Conservation (phyloP, 2,888 invertebrate species). For the Rutpela maculata region DNA sequence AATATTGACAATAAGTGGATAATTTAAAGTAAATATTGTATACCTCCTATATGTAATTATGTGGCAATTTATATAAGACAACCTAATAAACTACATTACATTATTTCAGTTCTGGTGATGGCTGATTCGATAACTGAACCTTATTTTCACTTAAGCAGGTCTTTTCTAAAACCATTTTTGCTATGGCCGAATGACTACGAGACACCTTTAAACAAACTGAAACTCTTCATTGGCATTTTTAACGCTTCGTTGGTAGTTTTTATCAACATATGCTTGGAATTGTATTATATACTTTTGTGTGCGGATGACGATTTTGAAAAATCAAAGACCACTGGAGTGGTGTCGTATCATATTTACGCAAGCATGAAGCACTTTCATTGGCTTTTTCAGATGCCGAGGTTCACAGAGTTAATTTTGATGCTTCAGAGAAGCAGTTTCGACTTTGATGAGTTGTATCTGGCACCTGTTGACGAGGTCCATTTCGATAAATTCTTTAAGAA, state of each 20-base stretch:
- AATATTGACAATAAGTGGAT: background rate
- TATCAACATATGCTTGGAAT: background rate
- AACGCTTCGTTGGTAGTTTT: background rate
- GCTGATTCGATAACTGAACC: slow-evolving; percentile 24
- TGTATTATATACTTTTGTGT: background rate
- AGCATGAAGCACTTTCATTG: slow-evolving; percentile 20
- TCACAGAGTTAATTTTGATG: slow-evolving; percentile 5
- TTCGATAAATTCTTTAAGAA: background rate
- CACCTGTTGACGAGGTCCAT: background rate
- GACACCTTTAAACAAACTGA: background rate
- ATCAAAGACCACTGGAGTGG: background rate
- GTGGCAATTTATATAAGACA: too few relatives aligned
- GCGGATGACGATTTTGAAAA: background rate
- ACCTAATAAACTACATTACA: too few relatives aligned
- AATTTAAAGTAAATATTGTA: background rate
- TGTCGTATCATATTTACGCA: background rate
- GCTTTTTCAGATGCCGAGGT: background rate
- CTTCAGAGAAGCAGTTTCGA: slow-evolving; percentile 17
- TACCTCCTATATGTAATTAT: too few relatives aligned
- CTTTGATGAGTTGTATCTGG: background rate
- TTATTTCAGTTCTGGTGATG: background rate
- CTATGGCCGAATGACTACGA: slow-evolving; percentile 20
- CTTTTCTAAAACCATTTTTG: background rate
- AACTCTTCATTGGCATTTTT: background rate
- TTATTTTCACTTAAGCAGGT: slow-evolving; percentile 13